Evolutionary conservation across 2,797 vertebrate species (phyloP).

Genomic region (Limosa lapponica): DNA sequence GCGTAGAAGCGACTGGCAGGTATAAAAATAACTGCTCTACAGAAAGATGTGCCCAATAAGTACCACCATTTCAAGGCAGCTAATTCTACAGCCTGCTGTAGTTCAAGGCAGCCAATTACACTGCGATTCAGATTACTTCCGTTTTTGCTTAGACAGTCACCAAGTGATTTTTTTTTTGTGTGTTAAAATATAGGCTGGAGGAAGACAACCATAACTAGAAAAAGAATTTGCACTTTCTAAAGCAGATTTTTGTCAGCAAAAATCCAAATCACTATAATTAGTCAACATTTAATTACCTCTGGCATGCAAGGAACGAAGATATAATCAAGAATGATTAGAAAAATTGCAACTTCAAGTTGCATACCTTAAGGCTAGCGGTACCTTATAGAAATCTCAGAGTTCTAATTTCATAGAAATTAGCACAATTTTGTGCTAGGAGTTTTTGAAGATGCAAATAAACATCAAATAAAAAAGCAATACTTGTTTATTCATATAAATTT

Average conservation of each 20-base stretch:
- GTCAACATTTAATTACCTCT: conserved; percentile 45
- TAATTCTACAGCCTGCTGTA: not conserved
- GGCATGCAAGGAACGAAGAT: conserved; percentile 10
- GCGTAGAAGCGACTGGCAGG: accelerated
- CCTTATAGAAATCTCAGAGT: not conserved
- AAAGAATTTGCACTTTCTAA: not conserved
- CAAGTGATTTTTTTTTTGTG: not conserved
- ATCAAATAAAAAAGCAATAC: not conserved
- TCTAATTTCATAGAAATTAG: conserved; percentile 1
- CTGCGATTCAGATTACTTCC: not conserved
- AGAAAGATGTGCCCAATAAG: not conserved
- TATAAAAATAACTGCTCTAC: not conserved
- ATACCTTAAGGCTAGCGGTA: not conserved
- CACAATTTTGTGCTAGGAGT: not conserved
- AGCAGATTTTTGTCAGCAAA: conserved; percentile 40
- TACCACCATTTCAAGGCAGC: not conserved
- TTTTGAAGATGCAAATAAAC: not conserved
- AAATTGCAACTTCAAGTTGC: conserved; percentile 17
- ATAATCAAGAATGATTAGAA: conserved; percentile 56
- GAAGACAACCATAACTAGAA: not conserved
- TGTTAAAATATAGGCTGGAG: conserved; percentile 16
- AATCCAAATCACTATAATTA: conserved; percentile 33
- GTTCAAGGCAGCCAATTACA: not conserved
- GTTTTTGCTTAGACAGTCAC: not conserved
- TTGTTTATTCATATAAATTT: not conserved